Evolutionary conservation across 2,797 vertebrate genomes (phyloP).

Genomic region (Tokudaia muenninki): DNA sequence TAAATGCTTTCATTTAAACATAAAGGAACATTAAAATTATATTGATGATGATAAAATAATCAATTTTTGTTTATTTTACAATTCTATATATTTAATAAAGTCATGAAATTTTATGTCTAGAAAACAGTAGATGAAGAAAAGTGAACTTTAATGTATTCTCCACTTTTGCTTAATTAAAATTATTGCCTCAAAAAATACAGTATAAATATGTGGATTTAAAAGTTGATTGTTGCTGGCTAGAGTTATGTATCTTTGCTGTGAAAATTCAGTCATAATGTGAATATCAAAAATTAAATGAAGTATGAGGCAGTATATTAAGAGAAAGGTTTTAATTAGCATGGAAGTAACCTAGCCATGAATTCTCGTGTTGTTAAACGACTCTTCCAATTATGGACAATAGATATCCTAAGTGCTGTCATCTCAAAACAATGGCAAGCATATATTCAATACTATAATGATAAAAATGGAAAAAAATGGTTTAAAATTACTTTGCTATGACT

Average conservation of each 20-base stretch:
- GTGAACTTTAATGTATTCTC: conserved; percentile 56
- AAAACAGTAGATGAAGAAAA: conserved; percentile 63
- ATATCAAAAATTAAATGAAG: conserved; percentile 56
- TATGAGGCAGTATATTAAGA: conserved; percentile 41
- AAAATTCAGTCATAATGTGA: conserved; percentile 26
- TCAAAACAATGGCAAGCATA: conserved; percentile 1
- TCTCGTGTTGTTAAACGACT: not conserved
- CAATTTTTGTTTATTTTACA: conserved; percentile 73
- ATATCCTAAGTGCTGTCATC: conserved; percentile 17
- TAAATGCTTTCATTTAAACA: conserved; percentile 56
- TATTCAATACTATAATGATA: conserved; percentile 44
- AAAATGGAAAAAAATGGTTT: conserved; percentile 1
- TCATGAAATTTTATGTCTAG: conserved; percentile 67
- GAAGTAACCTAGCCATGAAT: not conserved
- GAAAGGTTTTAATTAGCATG: conserved; percentile 51
- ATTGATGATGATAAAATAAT: conserved; percentile 59
- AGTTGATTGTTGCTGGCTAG: conserved; percentile 20
- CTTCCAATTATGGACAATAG: conserved; percentile 43
- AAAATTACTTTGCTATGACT: conserved; percentile 28
- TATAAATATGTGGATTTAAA: conserved; percentile 52
- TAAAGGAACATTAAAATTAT: conserved; percentile 56
- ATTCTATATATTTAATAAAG: conserved; percentile 64
- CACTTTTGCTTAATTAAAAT: conserved; percentile 71
- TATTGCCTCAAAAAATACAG: conserved; percentile 43
- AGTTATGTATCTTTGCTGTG: conserved; percentile 22